Evolutionary conservation across 2,888 invertebrate species (phyloP), one percentile per base, ranked within the genome.

Genomic region (Nomada goodeniana): DNA sequence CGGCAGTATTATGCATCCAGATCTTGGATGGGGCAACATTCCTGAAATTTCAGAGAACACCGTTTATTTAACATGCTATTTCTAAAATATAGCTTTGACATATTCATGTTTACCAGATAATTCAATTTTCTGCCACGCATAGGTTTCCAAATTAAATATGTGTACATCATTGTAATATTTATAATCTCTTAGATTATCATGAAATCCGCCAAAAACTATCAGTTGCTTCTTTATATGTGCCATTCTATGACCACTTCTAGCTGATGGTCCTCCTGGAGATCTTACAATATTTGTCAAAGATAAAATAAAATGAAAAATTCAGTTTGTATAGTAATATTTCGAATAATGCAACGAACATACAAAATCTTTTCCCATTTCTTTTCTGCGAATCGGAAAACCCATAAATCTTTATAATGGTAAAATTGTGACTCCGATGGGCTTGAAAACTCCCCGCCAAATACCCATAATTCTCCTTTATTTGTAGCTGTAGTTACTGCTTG

Each of bases 391-490:
- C 97, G 96, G 92, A 96, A 97, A 74, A 97, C 96, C 98, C 98
- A 99, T 0, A 99, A 94, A 92, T 99, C 98, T 91, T 96, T 96
- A 93, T 98, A 98, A 92, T 99, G 98, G 91, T 98, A 97, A 93
- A 98, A 99, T 94, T 98, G 98, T 23, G 97, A 96, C 92, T 98
- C 98, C 0, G 97, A 96, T 0, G 97, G 97, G 91, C 98, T 98
- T 4, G 98, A 97, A 94, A 97, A 98, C 94, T 99, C 98, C 1
- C 99, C 99, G 10, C 98, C 99, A 94, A 98, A 98, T 64, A 97
- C 94, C 94, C 97, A 97, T 3, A 96, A 89, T 89, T 96, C 96
- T 1, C 97, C 97, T 94, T 96, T 96, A 87, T 96, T 96, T 55
- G 96, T 96, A 0, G 97, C 95, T 23, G 97, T 95, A 0, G 96